These are phyloP conservation scores for Andrena bicolor DNA, from an alignment of 2,888 invertebrate species.

Conservation along the genomic window DNA sequence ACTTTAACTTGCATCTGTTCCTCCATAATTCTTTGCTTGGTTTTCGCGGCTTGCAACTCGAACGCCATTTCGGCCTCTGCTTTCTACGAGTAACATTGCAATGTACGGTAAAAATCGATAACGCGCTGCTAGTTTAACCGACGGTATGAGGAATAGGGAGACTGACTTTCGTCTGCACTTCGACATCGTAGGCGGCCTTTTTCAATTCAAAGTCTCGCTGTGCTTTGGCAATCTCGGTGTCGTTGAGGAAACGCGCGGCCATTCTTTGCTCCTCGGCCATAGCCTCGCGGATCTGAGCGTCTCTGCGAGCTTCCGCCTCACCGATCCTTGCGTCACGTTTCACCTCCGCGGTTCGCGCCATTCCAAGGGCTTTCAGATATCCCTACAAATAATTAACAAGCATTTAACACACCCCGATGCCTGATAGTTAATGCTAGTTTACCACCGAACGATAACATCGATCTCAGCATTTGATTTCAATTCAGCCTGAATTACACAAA, in stretches of 20 bases:
- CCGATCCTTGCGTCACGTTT: constrained; percentile 98
- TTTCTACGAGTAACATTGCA: constrained; percentile 84
- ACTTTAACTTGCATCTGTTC: constrained; percentile 99
- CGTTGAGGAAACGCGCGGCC: constrained; percentile 97
- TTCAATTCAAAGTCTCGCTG: constrained; percentile 98
- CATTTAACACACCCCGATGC: constrained; percentile 12
- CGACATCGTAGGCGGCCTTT: constrained; percentile 98
- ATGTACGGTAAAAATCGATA: constrained; percentile 16
- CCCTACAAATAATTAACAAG: constrained; percentile 87
- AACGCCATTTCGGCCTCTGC: constrained; percentile 98
- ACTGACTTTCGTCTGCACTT: constrained; percentile 95
- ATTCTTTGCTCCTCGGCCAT: constrained; percentile 98
- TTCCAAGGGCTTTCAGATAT: constrained; percentile 96
- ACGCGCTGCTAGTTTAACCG: background rate
- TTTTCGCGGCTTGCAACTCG: constrained; percentile 97
- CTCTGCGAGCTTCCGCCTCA: constrained; percentile 97
- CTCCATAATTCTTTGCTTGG: constrained; percentile 97
- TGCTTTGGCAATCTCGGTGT: constrained; percentile 98
- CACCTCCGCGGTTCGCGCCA: constrained; percentile 97
- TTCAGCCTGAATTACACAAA: constrained; percentile 60
- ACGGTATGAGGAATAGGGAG: background rate
- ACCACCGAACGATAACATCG: constrained; percentile 39
- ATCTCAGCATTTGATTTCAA: constrained; percentile 51
- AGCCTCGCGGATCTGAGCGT: constrained; percentile 97
- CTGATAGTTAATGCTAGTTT: constrained; percentile 7